Evolutionary conservation across 2,113 vertebrate genomes (phyloP).

Genomic region (Nanorana parkeri): DNA sequence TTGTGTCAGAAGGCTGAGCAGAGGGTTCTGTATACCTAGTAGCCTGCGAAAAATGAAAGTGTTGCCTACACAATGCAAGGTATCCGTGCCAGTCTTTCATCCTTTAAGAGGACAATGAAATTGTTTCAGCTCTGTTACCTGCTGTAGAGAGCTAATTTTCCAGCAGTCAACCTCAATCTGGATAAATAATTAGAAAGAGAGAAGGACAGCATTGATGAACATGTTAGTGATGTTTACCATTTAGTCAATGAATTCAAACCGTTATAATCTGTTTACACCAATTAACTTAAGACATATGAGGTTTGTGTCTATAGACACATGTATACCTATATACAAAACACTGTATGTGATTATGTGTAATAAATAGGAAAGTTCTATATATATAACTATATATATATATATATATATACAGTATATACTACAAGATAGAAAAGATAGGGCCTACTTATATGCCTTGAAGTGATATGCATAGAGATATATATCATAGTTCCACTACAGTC

Average conservation of each 20-base stretch:
- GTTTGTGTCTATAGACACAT: neutral
- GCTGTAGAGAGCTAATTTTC: slow-evolving; percentile 81
- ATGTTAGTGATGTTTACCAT: slow-evolving; percentile 67
- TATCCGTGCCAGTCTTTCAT: slow-evolving; percentile 64
- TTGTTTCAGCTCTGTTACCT: slow-evolving; percentile 79
- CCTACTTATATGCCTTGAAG: neutral
- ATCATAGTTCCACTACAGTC: neutral
- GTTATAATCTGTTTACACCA: neutral
- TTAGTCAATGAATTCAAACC: slow-evolving; percentile 66
- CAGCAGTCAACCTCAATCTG: slow-evolving; percentile 80
- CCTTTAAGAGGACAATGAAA: slow-evolving; percentile 59
- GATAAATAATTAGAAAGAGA: slow-evolving; percentile 79
- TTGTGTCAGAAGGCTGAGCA: slow-evolving; percentile 24
- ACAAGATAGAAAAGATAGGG: neutral
- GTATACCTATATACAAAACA: neutral
- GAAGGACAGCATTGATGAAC: slow-evolving; percentile 71
- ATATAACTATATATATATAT: neutral
- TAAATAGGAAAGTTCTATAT: no score
- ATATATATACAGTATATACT: no score
- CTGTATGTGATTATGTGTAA: neutral
- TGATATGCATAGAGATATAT: neutral
- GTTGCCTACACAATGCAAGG: slow-evolving; percentile 63
- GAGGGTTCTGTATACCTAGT: slow-evolving; percentile 58
- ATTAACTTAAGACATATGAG: no score
- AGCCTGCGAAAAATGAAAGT: slow-evolving; percentile 65